Evolutionary conservation across 2,797 vertebrate genomes (phyloP).

Genomic region (Hyperoplus lanceolatus): DNA sequence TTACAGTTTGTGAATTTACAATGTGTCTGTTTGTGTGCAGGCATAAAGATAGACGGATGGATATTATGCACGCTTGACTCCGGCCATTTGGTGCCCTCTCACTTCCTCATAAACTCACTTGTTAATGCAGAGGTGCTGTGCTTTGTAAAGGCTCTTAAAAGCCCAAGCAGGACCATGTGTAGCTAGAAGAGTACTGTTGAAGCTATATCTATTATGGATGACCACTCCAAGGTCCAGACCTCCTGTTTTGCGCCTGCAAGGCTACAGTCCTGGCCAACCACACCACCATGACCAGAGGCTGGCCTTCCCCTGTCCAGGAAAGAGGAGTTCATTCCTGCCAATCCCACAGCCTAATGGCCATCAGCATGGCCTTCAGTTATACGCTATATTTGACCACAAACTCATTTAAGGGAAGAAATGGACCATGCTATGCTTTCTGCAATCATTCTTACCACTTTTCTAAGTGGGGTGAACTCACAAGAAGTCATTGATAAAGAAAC

Average conservation of each 20-base stretch:
- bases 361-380: slow-evolving; percentile 35
- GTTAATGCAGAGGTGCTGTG: slow-evolving; percentile 65
- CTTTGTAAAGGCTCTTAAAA: slow-evolving; percentile 77
- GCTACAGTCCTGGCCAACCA: slow-evolving; percentile 47
- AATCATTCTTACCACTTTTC: slow-evolving; percentile 7
- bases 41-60: slow-evolving; percentile 14
- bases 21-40: slow-evolving; percentile 17
- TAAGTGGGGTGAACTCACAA: slow-evolving; percentile 17
- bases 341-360: slow-evolving; percentile 63
- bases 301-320: slow-evolving; percentile 59
- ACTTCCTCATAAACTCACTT: slow-evolving; percentile 56
- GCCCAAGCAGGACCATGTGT: slow-evolving; percentile 57
- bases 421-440: slow-evolving; percentile 16
- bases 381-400: slow-evolving; percentile 56
- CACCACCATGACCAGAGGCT: slow-evolving; percentile 56
- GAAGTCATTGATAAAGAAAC: slow-evolving; percentile 7
- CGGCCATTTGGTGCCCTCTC: slow-evolving; percentile 21
- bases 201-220: slow-evolving; percentile 80
- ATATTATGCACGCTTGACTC: slow-evolving; percentile 26
- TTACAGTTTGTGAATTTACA: neutral
- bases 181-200: slow-evolving; percentile 60
- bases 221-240: slow-evolving; percentile 71
- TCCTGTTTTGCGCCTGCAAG: slow-evolving; percentile 42
- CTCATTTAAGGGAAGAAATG: slow-evolving; percentile 54
- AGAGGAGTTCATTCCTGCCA: slow-evolving; percentile 62